A percentile compares a stretch with the other conserved stretches of the same genome.
Evolutionary conservation across 1,140 invertebrate species (phyloP).

Genomic region (Atta texana): DNA sequence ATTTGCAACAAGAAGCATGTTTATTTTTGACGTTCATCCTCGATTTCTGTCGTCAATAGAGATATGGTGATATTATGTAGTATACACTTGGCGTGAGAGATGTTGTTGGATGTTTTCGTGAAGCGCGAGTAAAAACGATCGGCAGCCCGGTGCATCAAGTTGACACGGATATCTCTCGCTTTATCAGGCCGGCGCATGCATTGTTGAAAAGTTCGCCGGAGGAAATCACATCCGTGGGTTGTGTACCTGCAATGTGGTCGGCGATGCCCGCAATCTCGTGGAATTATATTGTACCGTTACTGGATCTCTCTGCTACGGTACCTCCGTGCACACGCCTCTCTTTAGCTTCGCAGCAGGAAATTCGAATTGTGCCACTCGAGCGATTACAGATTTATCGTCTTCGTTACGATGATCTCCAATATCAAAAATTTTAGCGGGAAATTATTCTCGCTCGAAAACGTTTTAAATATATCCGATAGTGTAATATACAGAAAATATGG

Average conservation of each 20-base stretch:
- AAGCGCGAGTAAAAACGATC: constrained; percentile 17
- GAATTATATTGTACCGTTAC: constrained; percentile 43
- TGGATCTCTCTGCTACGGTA: background rate
- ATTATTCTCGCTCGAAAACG: constrained; percentile 1
- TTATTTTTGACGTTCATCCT: constrained; percentile 53
- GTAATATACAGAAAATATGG: too few species aligned
- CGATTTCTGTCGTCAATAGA: constrained; percentile 59
- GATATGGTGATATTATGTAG: constrained; percentile 51
- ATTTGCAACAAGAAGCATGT: constrained; percentile 28
- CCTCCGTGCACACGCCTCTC: background rate
- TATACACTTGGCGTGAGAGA: constrained; percentile 4
- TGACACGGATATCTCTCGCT: constrained; percentile 59
- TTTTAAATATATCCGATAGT: background rate
- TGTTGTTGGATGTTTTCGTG: constrained; percentile 53
- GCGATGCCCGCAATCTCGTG: constrained; percentile 34
- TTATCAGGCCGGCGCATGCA: constrained; percentile 63
- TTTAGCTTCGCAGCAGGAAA: background rate
- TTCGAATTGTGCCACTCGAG: constrained; percentile 18
- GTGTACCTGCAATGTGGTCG: constrained; percentile 30
- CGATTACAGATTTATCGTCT: constrained; percentile 11
- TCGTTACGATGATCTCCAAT: constrained; percentile 7
- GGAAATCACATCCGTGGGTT: constrained; percentile 51
- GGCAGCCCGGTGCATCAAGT: constrained; percentile 24
- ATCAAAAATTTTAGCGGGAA: background rate
- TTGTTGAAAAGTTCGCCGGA: constrained; percentile 65